These are phyloP conservation scores for Heliconius hewitsoni DNA, from an alignment of 1,140 invertebrate species.

Conservation along the genomic window DNA sequence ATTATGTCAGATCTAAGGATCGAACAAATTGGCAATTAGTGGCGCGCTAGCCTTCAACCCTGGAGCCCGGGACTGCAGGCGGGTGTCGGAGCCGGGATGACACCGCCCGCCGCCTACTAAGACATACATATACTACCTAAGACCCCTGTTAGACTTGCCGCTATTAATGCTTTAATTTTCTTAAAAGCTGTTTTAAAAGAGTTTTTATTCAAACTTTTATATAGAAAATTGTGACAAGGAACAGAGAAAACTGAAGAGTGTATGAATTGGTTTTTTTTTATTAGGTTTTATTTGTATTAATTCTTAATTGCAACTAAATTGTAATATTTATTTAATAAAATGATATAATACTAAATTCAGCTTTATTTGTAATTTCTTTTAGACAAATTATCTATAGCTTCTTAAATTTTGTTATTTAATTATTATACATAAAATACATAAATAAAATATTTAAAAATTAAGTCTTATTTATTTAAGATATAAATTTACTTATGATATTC, in stretches of 20 bases:
- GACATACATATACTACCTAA: conserved; percentile 37
- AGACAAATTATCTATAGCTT: neutral
- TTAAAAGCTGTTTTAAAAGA: conserved; percentile 78
- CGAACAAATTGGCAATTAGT: conserved; percentile 80
- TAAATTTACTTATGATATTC: neutral
- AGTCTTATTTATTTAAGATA: neutral
- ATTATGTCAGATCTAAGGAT: conserved; percentile 80
- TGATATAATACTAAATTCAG: neutral
- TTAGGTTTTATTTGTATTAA: neutral
- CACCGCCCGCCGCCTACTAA: conserved; percentile 26
- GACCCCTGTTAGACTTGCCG: conserved; percentile 49
- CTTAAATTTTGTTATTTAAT: neutral
- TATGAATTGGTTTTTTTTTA: neutral
- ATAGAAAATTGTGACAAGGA: conserved; percentile 69
- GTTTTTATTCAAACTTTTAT: conserved; percentile 76
- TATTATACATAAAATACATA: neutral
- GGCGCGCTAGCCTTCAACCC: conserved; percentile 57
- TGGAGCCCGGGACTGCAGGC: conserved; percentile 38
- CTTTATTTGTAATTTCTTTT: neutral
- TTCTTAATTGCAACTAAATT: neutral
- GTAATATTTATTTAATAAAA: neutral
- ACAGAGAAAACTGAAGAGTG: conserved; percentile 49
- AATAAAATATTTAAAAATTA: neutral
- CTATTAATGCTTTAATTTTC: conserved; percentile 79
- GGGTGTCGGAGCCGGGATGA: conserved; percentile 33